Conservation (phyloP, 2,113 vertebrate genomes). For the Ascaphus truei region DNA sequence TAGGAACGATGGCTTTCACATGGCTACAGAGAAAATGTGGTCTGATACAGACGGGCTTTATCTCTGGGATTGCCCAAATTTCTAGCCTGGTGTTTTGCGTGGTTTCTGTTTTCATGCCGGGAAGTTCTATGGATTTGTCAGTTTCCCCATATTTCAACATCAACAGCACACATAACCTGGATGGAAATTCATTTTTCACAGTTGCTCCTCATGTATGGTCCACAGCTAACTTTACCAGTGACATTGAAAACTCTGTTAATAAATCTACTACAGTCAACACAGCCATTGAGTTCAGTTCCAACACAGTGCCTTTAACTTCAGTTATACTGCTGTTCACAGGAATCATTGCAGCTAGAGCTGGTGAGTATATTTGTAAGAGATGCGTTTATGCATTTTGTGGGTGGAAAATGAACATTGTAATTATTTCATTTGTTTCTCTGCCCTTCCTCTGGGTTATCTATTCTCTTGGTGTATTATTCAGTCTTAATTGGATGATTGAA, state of each 20-base stretch:
- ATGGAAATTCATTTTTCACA: constrained; percentile 28
- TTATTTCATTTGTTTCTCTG: too few relatives aligned
- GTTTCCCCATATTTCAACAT: constrained; percentile 65
- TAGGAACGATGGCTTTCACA: constrained; percentile 71
- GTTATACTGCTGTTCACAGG: constrained; percentile 71
- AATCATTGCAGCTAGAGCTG: constrained; percentile 73
- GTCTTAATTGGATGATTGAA: too few relatives aligned
- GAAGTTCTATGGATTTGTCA: constrained; percentile 68
- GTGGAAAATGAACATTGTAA: too few relatives aligned
- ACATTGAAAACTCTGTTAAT: constrained; percentile 37
- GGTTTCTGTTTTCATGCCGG: constrained; percentile 63
- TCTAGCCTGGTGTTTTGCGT: constrained; percentile 66
- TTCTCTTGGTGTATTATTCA: too few relatives aligned
- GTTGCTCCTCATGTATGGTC: not conserved
- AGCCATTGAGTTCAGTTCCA: constrained; percentile 42
- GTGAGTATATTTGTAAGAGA: constrained; percentile 47
- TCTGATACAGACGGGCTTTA: constrained; percentile 68
- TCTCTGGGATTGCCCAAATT: constrained; percentile 64
- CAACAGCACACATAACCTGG: constrained; percentile 48
- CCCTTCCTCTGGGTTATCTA: too few relatives aligned
- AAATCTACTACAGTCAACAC: constrained; percentile 26
- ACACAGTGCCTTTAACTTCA: constrained; percentile 64
- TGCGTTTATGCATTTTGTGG: too few relatives aligned
- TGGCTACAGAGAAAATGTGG: constrained; percentile 68
- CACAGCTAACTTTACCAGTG: not conserved